Evolutionary conservation across 1,140 invertebrate species (phyloP), one percentile per base, ranked within the genome.

Genomic region (Drosophila aff.): DNA sequence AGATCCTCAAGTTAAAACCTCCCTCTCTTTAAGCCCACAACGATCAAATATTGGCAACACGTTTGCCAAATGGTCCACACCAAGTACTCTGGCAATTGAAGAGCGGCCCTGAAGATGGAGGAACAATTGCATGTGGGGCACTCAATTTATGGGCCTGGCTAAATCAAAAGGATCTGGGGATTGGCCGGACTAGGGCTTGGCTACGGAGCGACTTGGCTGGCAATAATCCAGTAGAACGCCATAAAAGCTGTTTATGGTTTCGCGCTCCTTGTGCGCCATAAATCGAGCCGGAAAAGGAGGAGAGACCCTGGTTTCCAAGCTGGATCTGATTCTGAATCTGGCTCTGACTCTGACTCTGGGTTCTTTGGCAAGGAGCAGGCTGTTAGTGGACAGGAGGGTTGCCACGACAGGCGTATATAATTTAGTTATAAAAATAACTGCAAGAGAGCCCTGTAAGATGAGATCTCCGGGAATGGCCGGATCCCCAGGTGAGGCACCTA

Each of bases 401-500:
- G 65, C 47, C 63, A 65, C 53, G 81, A 81, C 76, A 58, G 65
- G 79, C 90, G 82, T 91, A 91, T 91, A 91, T 91, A 91, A 91
- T 91, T 91, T 91, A 91, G 89, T 91, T 91, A 91, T 91, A 91
- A 91, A 91, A 91, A 91, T 90, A 91, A 91, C 89, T 89, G 77
- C 89, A 79, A 76, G 52, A 74, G 68, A 49, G 23, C 49, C 66
- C 63, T 68, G 85, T 89, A 89, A 89, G 85, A 90, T 90, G 85
- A 89, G 85, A 89, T 89, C 81, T 73, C 46, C 55, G 33, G 38
- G 67, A 77, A 83, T 79, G 79, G 82, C 62, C 44, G 50, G 75
- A 36, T 71, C 47, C 16, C 49, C 66, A 59, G 49, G 61, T 52
- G 43, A 21, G 9, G 55, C 44, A 57, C 53, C 57, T 52, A 62